These are phyloP conservation scores for Polydrusus tereticollis DNA, from an alignment of 2,888 invertebrate genomes.

Conservation along the genomic window DNA sequence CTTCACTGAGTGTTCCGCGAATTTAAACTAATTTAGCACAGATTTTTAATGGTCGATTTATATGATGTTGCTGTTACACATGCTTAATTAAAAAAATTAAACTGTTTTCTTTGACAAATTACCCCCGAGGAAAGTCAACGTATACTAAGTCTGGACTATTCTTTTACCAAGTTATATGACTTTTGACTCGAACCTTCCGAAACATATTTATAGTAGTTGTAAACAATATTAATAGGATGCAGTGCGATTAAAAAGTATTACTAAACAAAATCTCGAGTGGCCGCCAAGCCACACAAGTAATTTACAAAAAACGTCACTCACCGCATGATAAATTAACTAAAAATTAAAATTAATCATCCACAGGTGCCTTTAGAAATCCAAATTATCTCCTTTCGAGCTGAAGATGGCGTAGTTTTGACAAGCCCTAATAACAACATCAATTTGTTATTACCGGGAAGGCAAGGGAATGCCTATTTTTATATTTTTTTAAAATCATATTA, in stretches of 20 bases:
- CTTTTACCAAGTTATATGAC: too few species aligned
- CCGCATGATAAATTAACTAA: slow-evolving; percentile 45
- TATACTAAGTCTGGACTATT: too few species aligned
- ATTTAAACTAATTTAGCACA: neutral
- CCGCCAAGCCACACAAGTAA: slow-evolving; percentile 22
- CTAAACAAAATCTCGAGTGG: slow-evolving; percentile 39
- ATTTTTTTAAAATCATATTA: too few species aligned
- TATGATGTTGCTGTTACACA: neutral
- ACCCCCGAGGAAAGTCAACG: too few species aligned
- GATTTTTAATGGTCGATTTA: neutral
- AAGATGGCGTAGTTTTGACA: slow-evolving; percentile 45
- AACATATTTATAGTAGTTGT: too few species aligned
- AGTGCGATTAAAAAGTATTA: slow-evolving; percentile 41
- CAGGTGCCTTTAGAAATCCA: slow-evolving; percentile 48
- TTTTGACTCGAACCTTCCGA: too few species aligned
- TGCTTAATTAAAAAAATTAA: neutral
- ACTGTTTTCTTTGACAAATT: neutral
- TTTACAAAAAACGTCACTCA: slow-evolving; percentile 38
- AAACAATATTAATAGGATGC: neutral
- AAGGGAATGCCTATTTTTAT: too few species aligned
- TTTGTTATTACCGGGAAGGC: slow-evolving; percentile 24
- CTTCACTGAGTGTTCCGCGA: neutral
- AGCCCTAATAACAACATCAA: slow-evolving; percentile 41
- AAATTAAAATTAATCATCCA: slow-evolving; percentile 46
- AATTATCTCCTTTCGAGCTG: slow-evolving; percentile 44